A percentile compares a stretch with the other conserved stretches of the same genome.
Evolutionary conservation across 2,888 invertebrate species (phyloP).

Genomic region (Cheilosia pagana): DNA sequence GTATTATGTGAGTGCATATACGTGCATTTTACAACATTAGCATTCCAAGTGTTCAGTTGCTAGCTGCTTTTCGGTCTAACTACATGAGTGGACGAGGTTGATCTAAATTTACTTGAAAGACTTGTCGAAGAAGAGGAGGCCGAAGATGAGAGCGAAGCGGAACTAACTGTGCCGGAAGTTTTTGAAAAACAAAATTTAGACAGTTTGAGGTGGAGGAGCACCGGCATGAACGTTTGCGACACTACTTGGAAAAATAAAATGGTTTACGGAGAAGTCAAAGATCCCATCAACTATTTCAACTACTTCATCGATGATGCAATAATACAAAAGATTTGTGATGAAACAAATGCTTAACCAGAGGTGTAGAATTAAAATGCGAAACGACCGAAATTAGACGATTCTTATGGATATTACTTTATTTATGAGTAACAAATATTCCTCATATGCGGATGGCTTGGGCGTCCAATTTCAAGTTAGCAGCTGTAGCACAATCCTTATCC

Average conservation of each 20-base stretch:
- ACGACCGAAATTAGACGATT: too few relatives aligned
- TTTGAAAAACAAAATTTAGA: conserved; percentile 22
- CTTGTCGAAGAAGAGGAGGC: conserved; percentile 11
- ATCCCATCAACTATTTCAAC: conserved; percentile 33
- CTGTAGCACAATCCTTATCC: conserved; percentile 17
- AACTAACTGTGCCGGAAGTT: neutral
- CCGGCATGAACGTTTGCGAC: neutral
- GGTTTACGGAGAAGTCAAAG: too few relatives aligned
- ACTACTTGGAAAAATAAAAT: conserved; percentile 15
- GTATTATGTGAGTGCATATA: neutral
- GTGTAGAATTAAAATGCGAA: too few relatives aligned
- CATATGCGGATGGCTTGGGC: too few relatives aligned
- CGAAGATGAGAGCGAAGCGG: neutral
- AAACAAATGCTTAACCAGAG: conserved; percentile 38
- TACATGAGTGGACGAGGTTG: neutral
- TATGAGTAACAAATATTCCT: too few relatives aligned
- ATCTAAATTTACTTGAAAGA: conserved; percentile 1
- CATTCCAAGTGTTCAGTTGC: neutral
- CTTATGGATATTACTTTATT: too few relatives aligned
- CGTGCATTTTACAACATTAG: neutral
- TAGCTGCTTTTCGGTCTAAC: neutral
- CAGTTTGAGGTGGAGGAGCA: conserved; percentile 29
- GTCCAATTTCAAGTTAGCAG: conserved; percentile 25
- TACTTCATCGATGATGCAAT: conserved; percentile 30
- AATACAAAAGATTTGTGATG: conserved; percentile 19